phyloP scores from a whole-genome alignment of 2,797 vertebrate genomes.

The Argya squamiceps region DNA sequence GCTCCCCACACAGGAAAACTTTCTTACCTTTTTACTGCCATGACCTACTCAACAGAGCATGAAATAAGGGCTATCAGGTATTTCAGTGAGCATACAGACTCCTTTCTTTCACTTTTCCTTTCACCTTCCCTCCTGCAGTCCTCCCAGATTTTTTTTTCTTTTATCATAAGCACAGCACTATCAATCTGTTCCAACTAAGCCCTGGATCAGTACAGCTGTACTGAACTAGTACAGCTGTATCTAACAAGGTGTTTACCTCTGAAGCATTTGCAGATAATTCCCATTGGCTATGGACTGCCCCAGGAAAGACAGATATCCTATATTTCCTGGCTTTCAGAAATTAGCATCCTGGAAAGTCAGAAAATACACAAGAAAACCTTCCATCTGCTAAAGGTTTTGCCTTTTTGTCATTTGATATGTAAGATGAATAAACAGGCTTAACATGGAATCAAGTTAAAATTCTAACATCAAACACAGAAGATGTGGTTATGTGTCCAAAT shows the following conservation, averaged over 20 bases:
- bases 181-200: background rate
- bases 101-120: background rate
- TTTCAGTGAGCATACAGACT: background rate
- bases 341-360: background rate
- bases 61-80: background rate
- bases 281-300: background rate
- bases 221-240: background rate
- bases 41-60: background rate
- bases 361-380: background rate
- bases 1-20: background rate
- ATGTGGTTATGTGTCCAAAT: background rate
- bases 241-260: slow-evolving; percentile 12
- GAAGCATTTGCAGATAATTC: background rate
- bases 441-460: slow-evolving; percentile 4
- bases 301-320: background rate
- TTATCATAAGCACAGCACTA: background rate
- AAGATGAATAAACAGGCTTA: slow-evolving; percentile 32
- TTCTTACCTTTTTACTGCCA: background rate
- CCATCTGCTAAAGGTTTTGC: background rate
- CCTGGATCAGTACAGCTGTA: background rate
- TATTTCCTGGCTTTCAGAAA: background rate
- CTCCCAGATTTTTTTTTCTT: background rate
- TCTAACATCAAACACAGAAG: slow-evolving; percentile 25
- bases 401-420: background rate
- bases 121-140: background rate